Evolutionary conservation across 2,797 vertebrate genomes (phyloP), one percentile per base, ranked within the genome.

Genomic region (Erpetoichthys calabaricus): DNA sequence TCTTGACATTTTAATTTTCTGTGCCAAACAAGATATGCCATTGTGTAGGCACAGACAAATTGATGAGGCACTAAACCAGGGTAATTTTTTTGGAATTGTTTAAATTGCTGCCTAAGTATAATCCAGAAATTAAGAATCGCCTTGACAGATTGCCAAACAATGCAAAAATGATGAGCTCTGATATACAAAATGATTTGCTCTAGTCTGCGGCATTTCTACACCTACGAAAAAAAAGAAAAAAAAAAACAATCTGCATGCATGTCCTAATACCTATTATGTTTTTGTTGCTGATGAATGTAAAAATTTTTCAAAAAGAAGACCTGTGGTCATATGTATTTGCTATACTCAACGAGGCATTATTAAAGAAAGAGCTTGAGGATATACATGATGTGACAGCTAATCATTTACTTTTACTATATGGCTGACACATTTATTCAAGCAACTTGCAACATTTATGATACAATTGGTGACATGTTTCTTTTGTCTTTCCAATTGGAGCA

Each of bases 21-120:
- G 47, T 52, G 53, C 56, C 42, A 61, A 61, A 44, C 45, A 56
- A 5, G 47, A 56, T 8, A 61, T 61, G 49, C 7, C 45, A 41
- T 51, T 55, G 44, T 7, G 42, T 6, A 42, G 50, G 44, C 60
- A 62, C 8, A 55, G 57, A 51, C 54, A 59, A 42, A 54, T 10
- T 42, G 8, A 52, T 46, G 52, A 57, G 55, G 51, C 52, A 9
- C 44, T 62, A 6, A 63, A 63, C 25, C 60, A 55, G 57, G 50
- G 5, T 8, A 58, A 60, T 43, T 57, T 59, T 25, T 53, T 56
- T 45, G 43, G 62, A 63, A 47, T 5, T 59, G 7, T 63, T 66
- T 47, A 47, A 66, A 52, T 50, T 55, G 6, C 56, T 59, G 1
- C 56, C 49, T 42, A 64, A 58, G 43, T 53, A 58, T 49, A 25